Conservation (phyloP, 2,113 vertebrate species). For the Syngnathus floridae region DNA sequence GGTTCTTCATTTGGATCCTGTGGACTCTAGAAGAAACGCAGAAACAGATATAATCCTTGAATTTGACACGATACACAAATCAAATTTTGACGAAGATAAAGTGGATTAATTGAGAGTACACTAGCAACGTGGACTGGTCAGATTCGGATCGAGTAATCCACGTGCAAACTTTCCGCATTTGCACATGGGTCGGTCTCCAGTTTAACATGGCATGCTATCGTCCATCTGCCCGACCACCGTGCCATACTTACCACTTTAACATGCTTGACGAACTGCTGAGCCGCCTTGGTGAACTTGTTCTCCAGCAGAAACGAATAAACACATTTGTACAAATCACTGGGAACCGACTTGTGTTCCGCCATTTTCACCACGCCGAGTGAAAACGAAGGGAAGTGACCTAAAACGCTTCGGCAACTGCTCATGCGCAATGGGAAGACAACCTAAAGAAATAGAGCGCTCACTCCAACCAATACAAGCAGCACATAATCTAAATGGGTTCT, state of each 20-base stretch:
- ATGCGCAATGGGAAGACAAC: conserved; percentile 27
- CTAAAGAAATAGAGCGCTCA: no score
- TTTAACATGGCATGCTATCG: not conserved
- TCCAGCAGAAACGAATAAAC: conserved; percentile 73
- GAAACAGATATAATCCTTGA: not conserved
- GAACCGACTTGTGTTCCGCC: conserved; percentile 63
- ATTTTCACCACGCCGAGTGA: conserved; percentile 64
- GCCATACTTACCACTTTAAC: conserved; percentile 68
- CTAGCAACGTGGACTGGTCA: not conserved
- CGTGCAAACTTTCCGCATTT: conserved; percentile 24
- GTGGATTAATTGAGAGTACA: not conserved
- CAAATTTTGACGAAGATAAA: accelerated
- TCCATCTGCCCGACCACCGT: not conserved
- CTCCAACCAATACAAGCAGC: no score
- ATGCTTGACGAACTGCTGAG: conserved; percentile 68
- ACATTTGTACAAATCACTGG: conserved; percentile 73
- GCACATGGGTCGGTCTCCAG: conserved; percentile 2
- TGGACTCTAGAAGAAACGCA: conserved; percentile 48
- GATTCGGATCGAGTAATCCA: conserved; percentile 10
- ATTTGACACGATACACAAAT: not conserved
- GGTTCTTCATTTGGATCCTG: conserved; percentile 69
- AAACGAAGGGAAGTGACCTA: conserved; percentile 23
- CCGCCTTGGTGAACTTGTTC: conserved; percentile 75
- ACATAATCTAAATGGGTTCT: no score
- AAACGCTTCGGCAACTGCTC: conserved; percentile 6